A percentile compares a stretch with the other conserved stretches of the same genome.
These are phyloP conservation scores for Philotrypesis tridentata DNA, from an alignment of 1,140 invertebrate species.

Conservation along the genomic window DNA sequence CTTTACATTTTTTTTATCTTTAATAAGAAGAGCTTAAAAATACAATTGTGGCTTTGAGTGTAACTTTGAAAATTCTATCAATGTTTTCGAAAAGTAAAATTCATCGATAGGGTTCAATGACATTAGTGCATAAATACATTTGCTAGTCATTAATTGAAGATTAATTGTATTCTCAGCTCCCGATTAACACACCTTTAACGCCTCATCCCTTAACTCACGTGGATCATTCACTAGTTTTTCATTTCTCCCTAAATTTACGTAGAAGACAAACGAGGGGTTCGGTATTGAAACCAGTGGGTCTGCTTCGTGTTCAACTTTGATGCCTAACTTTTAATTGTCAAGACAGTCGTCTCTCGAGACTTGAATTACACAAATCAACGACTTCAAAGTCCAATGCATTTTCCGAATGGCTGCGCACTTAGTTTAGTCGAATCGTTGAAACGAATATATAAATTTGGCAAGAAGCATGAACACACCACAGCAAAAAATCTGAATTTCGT, in stretches of 20 bases:
- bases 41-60: neutral
- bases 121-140: conserved; percentile 20
- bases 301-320: neutral
- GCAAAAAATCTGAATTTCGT: neutral
- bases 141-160: conserved; percentile 17
- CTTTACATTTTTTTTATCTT: neutral
- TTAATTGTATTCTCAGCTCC: conserved; percentile 27
- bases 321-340: too few species aligned
- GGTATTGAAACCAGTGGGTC: conserved; percentile 22
- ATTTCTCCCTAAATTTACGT: conserved; percentile 37
- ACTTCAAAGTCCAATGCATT: too few species aligned
- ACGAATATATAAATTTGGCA: too few species aligned
- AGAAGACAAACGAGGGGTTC: conserved; percentile 9
- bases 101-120: conserved; percentile 20
- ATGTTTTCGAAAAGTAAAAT: neutral
- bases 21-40: neutral
- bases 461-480: too few species aligned
- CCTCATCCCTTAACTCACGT: conserved; percentile 23
- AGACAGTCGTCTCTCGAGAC: too few species aligned
- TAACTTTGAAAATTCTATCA: conserved; percentile 5
- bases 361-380: too few species aligned
- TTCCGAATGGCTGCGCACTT: too few species aligned
- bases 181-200: conserved; percentile 4
- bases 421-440: too few species aligned
- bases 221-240: conserved; percentile 52